Evolutionary conservation across 2,888 invertebrate genomes (phyloP).

Genomic region (Acanthosepion pharaonis): DNA sequence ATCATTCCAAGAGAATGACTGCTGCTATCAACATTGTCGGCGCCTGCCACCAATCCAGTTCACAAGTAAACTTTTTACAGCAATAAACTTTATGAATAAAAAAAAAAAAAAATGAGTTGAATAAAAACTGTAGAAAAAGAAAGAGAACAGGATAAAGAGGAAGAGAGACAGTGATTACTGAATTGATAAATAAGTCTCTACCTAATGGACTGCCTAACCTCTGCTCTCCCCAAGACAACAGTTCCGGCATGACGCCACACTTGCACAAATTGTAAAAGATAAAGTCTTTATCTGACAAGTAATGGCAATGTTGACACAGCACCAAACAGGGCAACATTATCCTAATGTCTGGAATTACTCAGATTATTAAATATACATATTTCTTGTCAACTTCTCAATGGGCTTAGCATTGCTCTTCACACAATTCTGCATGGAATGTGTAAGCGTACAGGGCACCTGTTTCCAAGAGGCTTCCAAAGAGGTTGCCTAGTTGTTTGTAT

Average conservation of each 20-base stretch:
- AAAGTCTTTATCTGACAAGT: slow-evolving; percentile 33
- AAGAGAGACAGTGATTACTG: background rate
- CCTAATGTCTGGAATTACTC: slow-evolving; percentile 9
- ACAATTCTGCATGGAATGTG: background rate
- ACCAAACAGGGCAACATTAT: slow-evolving; percentile 13
- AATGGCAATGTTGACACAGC: slow-evolving; percentile 23
- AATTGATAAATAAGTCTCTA: slow-evolving; percentile 33
- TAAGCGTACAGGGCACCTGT: background rate
- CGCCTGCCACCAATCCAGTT: background rate
- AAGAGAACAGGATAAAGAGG: too few relatives aligned
- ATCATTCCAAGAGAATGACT: background rate
- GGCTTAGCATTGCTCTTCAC: background rate
- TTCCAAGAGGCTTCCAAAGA: background rate
- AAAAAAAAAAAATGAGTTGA: background rate
- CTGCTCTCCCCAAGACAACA: slow-evolving; percentile 11
- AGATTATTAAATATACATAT: slow-evolving; percentile 33
- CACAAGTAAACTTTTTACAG: background rate
- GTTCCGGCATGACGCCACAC: slow-evolving; percentile 33
- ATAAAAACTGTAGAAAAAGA: background rate
- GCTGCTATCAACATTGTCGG: background rate
- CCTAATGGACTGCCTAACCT: slow-evolving; percentile 33
- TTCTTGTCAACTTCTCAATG: slow-evolving; percentile 33
- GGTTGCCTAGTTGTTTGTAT: background rate
- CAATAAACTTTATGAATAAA: background rate
- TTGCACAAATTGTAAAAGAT: slow-evolving; percentile 33